Percentiles rank a stretch among this genome's conserved stretches.
These are phyloP conservation scores for Scolopax rusticola DNA, from an alignment of 2,797 vertebrate genomes.

Conservation along the genomic window DNA sequence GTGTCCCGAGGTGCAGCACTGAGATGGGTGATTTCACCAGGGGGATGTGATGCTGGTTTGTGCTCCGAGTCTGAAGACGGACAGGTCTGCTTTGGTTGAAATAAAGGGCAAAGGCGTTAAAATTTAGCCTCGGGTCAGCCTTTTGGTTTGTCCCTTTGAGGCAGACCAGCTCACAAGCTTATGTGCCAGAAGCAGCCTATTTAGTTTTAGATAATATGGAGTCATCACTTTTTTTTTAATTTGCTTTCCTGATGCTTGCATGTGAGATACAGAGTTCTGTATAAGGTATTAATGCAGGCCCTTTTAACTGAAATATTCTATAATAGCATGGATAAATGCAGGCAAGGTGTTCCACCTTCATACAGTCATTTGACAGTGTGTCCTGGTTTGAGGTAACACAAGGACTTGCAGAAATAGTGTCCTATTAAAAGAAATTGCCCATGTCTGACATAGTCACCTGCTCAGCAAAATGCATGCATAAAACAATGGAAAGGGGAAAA, in stretches of 20 bases:
- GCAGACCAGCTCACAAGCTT: not conserved
- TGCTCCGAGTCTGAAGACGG: accelerated
- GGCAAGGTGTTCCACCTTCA: not conserved
- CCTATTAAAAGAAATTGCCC: not conserved
- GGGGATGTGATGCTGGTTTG: not conserved
- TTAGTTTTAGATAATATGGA: not conserved
- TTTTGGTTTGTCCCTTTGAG: not conserved
- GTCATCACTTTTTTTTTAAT: not conserved
- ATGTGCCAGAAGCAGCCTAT: not conserved
- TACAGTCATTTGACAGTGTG: not conserved
- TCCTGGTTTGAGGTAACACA: not conserved
- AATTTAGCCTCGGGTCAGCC: not conserved
- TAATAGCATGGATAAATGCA: not conserved
- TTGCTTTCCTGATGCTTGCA: not conserved
- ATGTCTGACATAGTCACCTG: not conserved
- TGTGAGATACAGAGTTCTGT: not conserved
- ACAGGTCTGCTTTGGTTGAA: not conserved
- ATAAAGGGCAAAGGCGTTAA: not conserved
- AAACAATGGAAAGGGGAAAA: not conserved
- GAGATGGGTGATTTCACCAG: no score
- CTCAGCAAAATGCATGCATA: not conserved
- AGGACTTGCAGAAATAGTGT: not conserved
- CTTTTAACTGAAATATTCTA: not conserved
- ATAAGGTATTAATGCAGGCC: not conserved
- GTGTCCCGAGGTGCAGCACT: accelerated